A percentile compares a stretch with the other conserved stretches of the same genome.
Conservation (phyloP, 2,113 vertebrate genomes). For the Nerophis ophidion region DNA sequence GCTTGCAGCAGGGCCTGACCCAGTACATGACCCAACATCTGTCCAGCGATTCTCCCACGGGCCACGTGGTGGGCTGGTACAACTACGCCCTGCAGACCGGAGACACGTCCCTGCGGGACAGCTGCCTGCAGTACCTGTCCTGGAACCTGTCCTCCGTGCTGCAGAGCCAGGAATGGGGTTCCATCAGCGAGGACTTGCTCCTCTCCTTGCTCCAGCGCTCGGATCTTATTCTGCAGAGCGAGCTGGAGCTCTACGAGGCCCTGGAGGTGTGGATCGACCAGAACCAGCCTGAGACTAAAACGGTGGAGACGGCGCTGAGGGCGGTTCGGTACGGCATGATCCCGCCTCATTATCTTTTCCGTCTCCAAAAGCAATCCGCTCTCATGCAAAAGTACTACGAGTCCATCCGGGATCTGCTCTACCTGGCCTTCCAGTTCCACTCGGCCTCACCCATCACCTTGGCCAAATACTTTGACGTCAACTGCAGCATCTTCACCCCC, state of each 20-base stretch:
- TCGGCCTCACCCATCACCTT: conserved; percentile 86
- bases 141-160: conserved; percentile 93
- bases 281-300: conserved; percentile 68
- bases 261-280: conserved; percentile 84
- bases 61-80: conserved; percentile 92
- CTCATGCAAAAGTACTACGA: conserved; percentile 76
- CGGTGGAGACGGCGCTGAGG: conserved; percentile 77
- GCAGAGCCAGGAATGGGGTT: conserved; percentile 82
- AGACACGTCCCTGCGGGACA: conserved; percentile 79
- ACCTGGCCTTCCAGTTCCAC: conserved; percentile 96
- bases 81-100: conserved; percentile 83
- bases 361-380: conserved; percentile 83
- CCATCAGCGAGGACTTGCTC: conserved; percentile 84
- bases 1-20: conserved; percentile 82
- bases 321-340: conserved; percentile 93
- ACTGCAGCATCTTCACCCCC: conserved; percentile 91
- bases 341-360: conserved; percentile 85
- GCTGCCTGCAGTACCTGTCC: conserved; percentile 91
- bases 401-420: conserved; percentile 83
- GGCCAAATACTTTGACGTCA: conserved; percentile 94
- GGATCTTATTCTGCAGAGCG: conserved; percentile 89
- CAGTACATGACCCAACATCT: conserved; percentile 90
- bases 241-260: conserved; percentile 87
- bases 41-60: conserved; percentile 81
- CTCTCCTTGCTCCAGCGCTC: conserved; percentile 86